phyloP scores from a whole-genome alignment of 1,140 invertebrate species.

The Aphaenogaster ashmeadi region DNA sequence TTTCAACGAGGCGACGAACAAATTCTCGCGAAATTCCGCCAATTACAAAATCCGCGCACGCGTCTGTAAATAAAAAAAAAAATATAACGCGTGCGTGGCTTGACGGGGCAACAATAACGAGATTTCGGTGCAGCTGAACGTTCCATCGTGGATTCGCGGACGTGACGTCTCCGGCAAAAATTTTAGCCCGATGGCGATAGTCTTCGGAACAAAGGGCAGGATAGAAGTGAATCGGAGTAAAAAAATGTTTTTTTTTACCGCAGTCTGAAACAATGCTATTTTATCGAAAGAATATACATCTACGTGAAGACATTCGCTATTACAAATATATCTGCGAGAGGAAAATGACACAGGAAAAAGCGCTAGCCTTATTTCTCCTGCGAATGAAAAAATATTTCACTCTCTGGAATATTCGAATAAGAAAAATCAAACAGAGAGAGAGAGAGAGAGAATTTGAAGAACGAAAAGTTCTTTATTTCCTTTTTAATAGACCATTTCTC shows the following conservation, averaged over 20 bases:
- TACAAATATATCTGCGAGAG: neutral
- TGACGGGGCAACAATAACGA: constrained; percentile 47
- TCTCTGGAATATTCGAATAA: neutral
- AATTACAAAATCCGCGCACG: constrained; percentile 56
- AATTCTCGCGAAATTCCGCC: constrained; percentile 48
- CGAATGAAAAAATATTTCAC: neutral
- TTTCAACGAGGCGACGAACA: constrained; percentile 32
- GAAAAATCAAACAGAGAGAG: neutral
- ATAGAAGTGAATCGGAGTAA: neutral
- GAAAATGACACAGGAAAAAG: constrained; percentile 2
- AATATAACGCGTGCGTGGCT: constrained; percentile 25
- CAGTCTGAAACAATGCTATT: constrained; percentile 4
- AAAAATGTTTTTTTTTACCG: neutral
- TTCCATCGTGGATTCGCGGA: constrained; percentile 19
- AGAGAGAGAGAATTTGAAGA: neutral
- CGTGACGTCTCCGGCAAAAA: constrained; percentile 38
- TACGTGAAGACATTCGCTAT: neutral
- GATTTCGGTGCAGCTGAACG: constrained; percentile 33
- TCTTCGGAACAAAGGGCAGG: neutral
- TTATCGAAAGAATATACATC: neutral
- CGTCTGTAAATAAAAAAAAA: constrained; percentile 51
- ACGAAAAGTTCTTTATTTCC: neutral
- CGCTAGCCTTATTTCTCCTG: neutral
- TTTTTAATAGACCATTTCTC: neutral
- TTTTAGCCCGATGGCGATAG: neutral